Conservation (phyloP, 2,113 vertebrate species). For the Semnornis frantzii region DNA sequence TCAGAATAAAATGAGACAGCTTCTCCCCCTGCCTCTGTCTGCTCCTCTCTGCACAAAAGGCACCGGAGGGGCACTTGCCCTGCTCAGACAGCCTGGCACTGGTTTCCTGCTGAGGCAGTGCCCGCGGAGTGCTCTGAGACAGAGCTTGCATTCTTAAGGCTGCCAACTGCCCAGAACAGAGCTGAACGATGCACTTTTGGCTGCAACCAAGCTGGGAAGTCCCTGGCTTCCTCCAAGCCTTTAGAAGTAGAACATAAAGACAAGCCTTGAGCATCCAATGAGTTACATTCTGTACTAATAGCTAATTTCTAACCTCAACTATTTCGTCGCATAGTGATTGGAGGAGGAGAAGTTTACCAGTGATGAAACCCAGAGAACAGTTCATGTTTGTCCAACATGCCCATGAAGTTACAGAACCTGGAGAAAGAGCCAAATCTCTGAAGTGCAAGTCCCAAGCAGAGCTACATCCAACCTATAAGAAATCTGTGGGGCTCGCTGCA, state of each 20-base stretch:
- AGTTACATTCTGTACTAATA: not conserved
- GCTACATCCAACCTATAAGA: not conserved
- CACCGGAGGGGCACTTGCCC: not conserved
- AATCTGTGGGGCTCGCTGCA: not conserved
- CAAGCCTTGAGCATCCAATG: not conserved
- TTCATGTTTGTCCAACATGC: not conserved
- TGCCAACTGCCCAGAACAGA: slow-evolving; percentile 28
- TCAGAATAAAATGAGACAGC: not conserved
- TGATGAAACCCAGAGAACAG: not conserved
- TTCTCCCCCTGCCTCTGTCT: not conserved
- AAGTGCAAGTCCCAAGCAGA: not conserved
- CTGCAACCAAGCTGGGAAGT: slow-evolving; percentile 32
- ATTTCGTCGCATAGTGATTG: not conserved
- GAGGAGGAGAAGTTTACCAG: not conserved
- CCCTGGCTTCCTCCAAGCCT: not conserved
- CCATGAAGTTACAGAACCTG: not conserved
- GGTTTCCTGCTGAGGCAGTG: slow-evolving; percentile 10
- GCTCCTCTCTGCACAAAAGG: not conserved
- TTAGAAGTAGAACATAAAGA: not conserved
- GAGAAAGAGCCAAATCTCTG: not conserved
- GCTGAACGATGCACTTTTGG: not conserved
- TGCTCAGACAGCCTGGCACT: slow-evolving; percentile 41
- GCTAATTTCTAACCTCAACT: not conserved
- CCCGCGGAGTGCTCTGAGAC: slow-evolving; percentile 38
- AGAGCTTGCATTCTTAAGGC: slow-evolving; percentile 54